Percentiles rank a stretch among this genome's conserved stretches.
These are phyloP conservation scores for Listronotus bonariensis DNA, from an alignment of 1,140 invertebrate species.

Conservation along the genomic window DNA sequence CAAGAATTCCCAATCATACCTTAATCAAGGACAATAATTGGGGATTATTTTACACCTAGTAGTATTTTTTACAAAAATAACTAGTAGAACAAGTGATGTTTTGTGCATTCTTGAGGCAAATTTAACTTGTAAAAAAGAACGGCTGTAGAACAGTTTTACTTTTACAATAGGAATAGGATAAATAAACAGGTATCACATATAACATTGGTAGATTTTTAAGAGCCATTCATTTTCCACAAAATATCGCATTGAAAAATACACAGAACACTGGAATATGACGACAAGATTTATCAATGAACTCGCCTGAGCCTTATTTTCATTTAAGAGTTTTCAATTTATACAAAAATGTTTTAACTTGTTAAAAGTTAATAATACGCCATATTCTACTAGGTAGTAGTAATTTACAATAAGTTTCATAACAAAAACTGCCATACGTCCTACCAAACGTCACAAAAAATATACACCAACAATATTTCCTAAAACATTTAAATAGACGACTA, in stretches of 20 bases:
- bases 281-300: neutral
- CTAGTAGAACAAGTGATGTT: slow-evolving; percentile 14
- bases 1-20: slow-evolving; percentile 40
- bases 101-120: neutral
- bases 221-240: neutral
- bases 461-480: slow-evolving; percentile 27
- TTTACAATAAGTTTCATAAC: neutral
- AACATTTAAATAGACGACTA: slow-evolving; percentile 42
- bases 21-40: slow-evolving; percentile 15
- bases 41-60: slow-evolving; percentile 23
- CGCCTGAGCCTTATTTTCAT: too few relatives aligned
- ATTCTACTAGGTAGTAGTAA: neutral
- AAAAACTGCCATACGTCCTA: slow-evolving; percentile 7
- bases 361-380: neutral
- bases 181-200: slow-evolving; percentile 28
- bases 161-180: slow-evolving; percentile 7
- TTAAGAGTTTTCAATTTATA: too few relatives aligned
- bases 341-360: too few relatives aligned
- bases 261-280: slow-evolving; percentile 6
- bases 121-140: neutral
- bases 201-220: slow-evolving; percentile 17
- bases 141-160: neutral
- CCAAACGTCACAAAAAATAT: slow-evolving; percentile 8
- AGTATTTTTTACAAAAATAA: slow-evolving; percentile 25
- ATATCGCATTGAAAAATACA: neutral